A percentile compares a stretch with the other conserved stretches of the same genome.
These are phyloP conservation scores for Pantherophis guttatus DNA, from an alignment of 2,113 vertebrate species.

Conservation along the genomic window DNA sequence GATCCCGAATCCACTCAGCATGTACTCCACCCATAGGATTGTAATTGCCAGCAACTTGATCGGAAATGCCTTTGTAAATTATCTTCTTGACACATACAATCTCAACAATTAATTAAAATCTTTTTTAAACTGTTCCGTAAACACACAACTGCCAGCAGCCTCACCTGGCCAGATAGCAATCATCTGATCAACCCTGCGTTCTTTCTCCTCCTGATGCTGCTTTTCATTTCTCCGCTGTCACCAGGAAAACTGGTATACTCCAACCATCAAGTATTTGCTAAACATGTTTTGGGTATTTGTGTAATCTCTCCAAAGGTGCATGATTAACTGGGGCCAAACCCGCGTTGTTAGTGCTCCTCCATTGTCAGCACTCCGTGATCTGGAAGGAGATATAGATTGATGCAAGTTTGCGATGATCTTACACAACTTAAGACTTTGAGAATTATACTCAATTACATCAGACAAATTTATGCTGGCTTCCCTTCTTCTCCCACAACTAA, in stretches of 20 bases:
- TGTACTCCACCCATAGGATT: background rate
- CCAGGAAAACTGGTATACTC: slow-evolving; percentile 50
- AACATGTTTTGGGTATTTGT: slow-evolving; percentile 57
- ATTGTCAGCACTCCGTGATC: slow-evolving; percentile 57
- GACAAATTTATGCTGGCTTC: slow-evolving; percentile 27
- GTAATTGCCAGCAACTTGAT: slow-evolving; percentile 26
- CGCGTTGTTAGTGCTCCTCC: slow-evolving; percentile 54
- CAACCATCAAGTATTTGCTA: slow-evolving; percentile 59
- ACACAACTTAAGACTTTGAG: slow-evolving; percentile 33
- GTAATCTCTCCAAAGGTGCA: slow-evolving; percentile 64
- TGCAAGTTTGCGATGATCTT: slow-evolving; percentile 40
- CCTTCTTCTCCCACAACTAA: slow-evolving; percentile 18
- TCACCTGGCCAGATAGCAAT: slow-evolving; percentile 47
- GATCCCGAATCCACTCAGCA: background rate
- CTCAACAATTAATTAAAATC: slow-evolving; percentile 48
- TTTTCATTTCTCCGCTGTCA: slow-evolving; percentile 59
- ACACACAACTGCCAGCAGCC: slow-evolving; percentile 6
- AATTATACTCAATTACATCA: slow-evolving; percentile 35
- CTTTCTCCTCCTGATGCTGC: slow-evolving; percentile 43
- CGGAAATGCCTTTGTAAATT: slow-evolving; percentile 40
- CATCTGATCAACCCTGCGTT: slow-evolving; percentile 44
- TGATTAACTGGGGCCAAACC: slow-evolving; percentile 62
- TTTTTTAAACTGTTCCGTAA: slow-evolving; percentile 46
- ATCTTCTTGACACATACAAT: slow-evolving; percentile 27
- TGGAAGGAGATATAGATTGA: slow-evolving; percentile 50